Evolutionary conservation across 2,113 vertebrate genomes (phyloP).

Genomic region (Meleagris gallopavo): DNA sequence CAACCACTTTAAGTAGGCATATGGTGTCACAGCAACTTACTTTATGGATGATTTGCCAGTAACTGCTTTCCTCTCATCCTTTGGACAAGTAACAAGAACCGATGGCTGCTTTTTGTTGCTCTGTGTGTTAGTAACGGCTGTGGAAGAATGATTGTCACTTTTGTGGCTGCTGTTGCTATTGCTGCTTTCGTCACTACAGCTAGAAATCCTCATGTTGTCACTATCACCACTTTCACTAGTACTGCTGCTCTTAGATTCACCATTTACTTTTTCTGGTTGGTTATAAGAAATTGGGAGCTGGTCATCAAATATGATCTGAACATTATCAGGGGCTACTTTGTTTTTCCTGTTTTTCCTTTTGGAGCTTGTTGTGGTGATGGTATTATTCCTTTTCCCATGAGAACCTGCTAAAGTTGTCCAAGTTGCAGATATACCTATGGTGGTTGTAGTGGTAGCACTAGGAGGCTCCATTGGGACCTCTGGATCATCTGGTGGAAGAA

Average conservation of each 20-base stretch:
- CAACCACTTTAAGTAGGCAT: fast-evolving
- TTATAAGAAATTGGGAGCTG: constrained; percentile 93
- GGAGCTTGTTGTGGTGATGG: constrained; percentile 92
- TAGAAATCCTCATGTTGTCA: constrained; percentile 97
- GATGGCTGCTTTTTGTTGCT: constrained; percentile 88
- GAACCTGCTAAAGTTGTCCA: constrained; percentile 93
- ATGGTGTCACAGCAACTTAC: constrained; percentile 48
- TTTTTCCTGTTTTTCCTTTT: constrained; percentile 99
- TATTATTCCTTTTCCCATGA: constrained; percentile 93
- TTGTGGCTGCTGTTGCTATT: constrained; percentile 94
- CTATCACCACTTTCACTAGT: constrained; percentile 95
- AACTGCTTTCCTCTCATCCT: constrained; percentile 88
- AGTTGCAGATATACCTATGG: constrained; percentile 97
- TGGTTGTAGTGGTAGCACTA: constrained; percentile 98
- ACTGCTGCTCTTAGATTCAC: constrained; percentile 95
- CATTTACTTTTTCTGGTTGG: constrained; percentile 95
- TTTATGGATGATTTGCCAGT: constrained; percentile 89
- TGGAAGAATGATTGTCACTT: constrained; percentile 84
- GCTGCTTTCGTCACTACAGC: constrained; percentile 98
- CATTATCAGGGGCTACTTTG: constrained; percentile 90
- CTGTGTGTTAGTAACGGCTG: constrained; percentile 61
- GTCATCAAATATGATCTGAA: constrained; percentile 97
- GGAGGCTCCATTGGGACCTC: constrained; percentile 96
- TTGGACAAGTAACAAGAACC: constrained; percentile 82
- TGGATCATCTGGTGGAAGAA: constrained; percentile 78